Conservation (phyloP, 2,113 vertebrate species). For the Myotis brandtii region DNA sequence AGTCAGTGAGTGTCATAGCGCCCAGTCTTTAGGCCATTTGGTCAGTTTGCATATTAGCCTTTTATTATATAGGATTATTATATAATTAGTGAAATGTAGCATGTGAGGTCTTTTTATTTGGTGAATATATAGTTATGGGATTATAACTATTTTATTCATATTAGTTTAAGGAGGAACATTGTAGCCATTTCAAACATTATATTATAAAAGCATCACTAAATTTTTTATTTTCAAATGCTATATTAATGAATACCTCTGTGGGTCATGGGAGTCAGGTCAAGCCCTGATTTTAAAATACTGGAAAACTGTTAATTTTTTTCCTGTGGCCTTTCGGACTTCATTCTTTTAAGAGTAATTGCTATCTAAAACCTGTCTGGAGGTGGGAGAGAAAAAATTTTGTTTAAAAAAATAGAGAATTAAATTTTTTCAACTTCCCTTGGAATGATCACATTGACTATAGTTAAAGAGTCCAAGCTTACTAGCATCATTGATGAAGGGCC, state of each 20-base stretch:
- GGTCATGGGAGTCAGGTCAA: background rate
- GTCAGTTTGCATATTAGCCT: too few species aligned
- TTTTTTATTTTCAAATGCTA: conserved; percentile 33
- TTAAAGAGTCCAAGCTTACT: background rate
- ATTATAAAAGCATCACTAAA: conserved; percentile 38
- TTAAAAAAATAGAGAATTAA: background rate
- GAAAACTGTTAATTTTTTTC: background rate
- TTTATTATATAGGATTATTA: background rate
- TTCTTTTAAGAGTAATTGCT: background rate
- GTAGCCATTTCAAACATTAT: background rate
- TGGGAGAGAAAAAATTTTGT: background rate
- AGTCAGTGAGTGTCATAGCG: too few species aligned
- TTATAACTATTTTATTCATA: conserved; percentile 34
- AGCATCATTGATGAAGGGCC: background rate
- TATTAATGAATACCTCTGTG: background rate
- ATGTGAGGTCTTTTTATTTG: conserved; percentile 2
- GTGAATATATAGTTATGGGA: background rate
- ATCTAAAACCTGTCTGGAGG: background rate
- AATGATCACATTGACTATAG: background rate
- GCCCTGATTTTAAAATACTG: background rate
- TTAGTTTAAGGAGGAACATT: background rate
- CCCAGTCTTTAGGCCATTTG: too few species aligned
- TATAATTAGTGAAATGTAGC: background rate
- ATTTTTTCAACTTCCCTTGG: background rate
- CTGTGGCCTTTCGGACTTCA: background rate